Evolutionary conservation across 1,140 invertebrate genomes (phyloP).

Genomic region (Cephus cinctus): DNA sequence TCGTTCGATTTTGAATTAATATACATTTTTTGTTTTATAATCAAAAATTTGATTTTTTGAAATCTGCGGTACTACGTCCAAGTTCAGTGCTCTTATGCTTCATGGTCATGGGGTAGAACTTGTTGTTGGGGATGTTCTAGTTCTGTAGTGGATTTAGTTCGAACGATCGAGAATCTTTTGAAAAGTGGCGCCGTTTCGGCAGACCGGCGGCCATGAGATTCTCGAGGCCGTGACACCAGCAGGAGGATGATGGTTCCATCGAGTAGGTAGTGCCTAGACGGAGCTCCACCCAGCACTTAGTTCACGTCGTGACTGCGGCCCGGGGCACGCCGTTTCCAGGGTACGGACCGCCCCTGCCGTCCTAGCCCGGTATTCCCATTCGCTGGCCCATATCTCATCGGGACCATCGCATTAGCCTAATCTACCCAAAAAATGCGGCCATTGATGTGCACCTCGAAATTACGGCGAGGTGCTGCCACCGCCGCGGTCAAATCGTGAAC

Average conservation of each 20-base stretch:
- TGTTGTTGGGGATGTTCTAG: not conserved
- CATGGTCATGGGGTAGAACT: not conserved
- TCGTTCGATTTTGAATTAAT: too few relatives aligned
- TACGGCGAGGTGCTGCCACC: conserved; percentile 52
- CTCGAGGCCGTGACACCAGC: conserved; percentile 39
- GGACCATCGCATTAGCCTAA: conserved; percentile 54
- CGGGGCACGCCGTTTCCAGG: conserved; percentile 51
- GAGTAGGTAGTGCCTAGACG: conserved; percentile 54
- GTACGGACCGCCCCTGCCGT: conserved; percentile 52
- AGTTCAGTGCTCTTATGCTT: not conserved
- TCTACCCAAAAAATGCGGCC: conserved; percentile 48
- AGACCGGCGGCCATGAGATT: conserved; percentile 47
- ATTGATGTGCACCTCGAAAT: conserved; percentile 49
- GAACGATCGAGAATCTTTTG: conserved; percentile 24
- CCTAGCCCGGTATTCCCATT: conserved; percentile 49
- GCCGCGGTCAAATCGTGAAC: conserved; percentile 34
- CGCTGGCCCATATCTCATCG: conserved; percentile 56
- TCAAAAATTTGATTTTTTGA: not conserved
- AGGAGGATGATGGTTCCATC: conserved; percentile 54
- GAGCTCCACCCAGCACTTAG: conserved; percentile 55
- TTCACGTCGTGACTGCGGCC: conserved; percentile 51
- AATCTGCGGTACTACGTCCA: too few relatives aligned
- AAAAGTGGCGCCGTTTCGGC: conserved; percentile 47
- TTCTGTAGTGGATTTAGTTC: too few relatives aligned
- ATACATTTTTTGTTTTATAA: too few relatives aligned